Evolutionary conservation across 2,113 vertebrate species (phyloP).

Genomic region (Corydoras maculifer): DNA sequence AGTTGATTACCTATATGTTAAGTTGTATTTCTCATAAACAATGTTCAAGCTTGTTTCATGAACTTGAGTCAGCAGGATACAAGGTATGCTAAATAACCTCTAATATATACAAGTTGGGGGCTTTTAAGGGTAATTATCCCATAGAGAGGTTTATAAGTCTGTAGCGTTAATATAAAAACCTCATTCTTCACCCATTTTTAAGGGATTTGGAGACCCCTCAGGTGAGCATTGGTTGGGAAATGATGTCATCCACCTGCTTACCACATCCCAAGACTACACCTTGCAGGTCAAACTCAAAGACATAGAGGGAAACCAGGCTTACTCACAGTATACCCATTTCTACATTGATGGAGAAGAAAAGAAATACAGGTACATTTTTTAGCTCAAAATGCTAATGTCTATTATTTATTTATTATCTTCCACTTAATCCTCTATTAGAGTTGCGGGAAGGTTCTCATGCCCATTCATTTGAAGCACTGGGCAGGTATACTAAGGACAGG

Average conservation of each 20-base stretch:
- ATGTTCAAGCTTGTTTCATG: constrained; percentile 31
- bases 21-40: constrained; percentile 37
- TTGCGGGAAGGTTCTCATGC: too few relatives aligned
- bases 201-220: constrained; percentile 73
- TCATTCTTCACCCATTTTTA: constrained; percentile 30
- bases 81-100: neutral
- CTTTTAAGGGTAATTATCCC: neutral
- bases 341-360: constrained; percentile 63
- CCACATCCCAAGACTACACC: constrained; percentile 59
- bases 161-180: neutral
- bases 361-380: constrained; percentile 66
- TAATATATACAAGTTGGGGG: too few relatives aligned
- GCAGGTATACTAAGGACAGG: too few relatives aligned
- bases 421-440: too few relatives aligned
- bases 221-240: constrained; percentile 79
- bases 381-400: too few relatives aligned
- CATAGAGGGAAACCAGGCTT: constrained; percentile 66
- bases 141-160: neutral
- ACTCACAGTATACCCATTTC: constrained; percentile 69
- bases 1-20: constrained; percentile 47
- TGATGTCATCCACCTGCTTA: constrained; percentile 71
- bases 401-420: too few relatives aligned
- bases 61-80: constrained; percentile 3
- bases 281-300: constrained; percentile 69
- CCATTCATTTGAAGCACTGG: too few relatives aligned